phyloP scores from a whole-genome alignment of 2,113 vertebrate species.

The Varanus salvator region DNA sequence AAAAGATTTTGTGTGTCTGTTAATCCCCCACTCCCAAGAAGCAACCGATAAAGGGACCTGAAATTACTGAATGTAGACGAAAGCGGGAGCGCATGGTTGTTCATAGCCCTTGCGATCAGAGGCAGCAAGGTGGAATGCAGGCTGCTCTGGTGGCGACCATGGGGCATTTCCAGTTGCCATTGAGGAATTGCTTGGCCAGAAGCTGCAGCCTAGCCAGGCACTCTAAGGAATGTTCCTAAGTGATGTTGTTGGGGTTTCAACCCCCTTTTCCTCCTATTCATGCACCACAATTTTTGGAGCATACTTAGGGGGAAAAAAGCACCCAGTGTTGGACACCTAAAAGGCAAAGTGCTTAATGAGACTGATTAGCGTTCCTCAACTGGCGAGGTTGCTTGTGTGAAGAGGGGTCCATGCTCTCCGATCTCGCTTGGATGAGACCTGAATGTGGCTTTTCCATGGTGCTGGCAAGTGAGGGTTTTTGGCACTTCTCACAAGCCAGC shows the following conservation, averaged over 20 bases:
- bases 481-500: neutral
- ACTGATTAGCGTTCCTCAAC: too few relatives aligned
- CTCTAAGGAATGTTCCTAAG: too few relatives aligned
- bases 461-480: neutral
- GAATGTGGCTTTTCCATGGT: neutral
- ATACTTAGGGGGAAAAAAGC: neutral
- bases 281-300: neutral
- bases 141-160: neutral
- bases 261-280: neutral
- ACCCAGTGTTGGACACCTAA: neutral
- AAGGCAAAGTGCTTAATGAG: neutral
- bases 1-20: too few relatives aligned
- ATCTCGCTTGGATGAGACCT: neutral
- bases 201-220: neutral
- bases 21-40: neutral
- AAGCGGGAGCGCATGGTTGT: neutral
- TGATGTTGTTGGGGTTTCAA: neutral
- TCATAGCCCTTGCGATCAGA: neutral
- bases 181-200: neutral
- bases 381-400: neutral
- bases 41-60: neutral
- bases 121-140: too few relatives aligned
- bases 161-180: neutral
- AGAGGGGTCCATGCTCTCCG: neutral
- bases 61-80: neutral